A percentile compares a stretch with the other conserved stretches of the same genome.
phyloP scores from a whole-genome alignment of 2,888 invertebrate species.

The Glyphotaelius pellucidus region DNA sequence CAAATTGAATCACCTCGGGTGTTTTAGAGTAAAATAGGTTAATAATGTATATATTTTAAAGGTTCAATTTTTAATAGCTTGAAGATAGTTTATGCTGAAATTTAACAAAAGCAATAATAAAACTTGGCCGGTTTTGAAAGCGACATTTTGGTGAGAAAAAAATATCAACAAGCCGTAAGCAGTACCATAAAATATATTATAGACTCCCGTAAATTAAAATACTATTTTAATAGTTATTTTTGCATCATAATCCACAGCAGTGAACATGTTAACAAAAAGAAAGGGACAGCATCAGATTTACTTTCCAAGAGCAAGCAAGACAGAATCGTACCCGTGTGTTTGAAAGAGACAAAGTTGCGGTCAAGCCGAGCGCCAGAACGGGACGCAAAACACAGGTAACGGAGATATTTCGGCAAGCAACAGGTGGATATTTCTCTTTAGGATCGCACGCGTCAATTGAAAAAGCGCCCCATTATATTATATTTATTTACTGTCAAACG shows the following conservation, averaged over 20 bases:
- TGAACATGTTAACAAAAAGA: conserved; percentile 24
- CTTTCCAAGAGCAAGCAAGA: conserved; percentile 12
- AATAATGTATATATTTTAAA: too few relatives aligned
- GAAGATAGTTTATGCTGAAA: too few relatives aligned
- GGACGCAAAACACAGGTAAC: conserved; percentile 21
- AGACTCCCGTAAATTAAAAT: too few relatives aligned
- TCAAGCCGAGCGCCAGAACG: not conserved
- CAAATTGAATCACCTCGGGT: too few relatives aligned
- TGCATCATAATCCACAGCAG: not conserved
- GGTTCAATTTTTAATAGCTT: too few relatives aligned
- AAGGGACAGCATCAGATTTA: conserved; percentile 14
- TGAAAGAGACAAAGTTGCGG: conserved; percentile 9
- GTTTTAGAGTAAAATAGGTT: too few relatives aligned
- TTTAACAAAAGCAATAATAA: too few relatives aligned
- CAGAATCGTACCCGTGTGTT: not conserved
- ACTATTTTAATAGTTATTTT: not conserved
- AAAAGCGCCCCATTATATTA: not conserved
- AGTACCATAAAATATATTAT: too few relatives aligned
- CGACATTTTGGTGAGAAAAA: too few relatives aligned
- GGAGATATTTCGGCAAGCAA: conserved; percentile 6
- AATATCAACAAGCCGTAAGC: too few relatives aligned
- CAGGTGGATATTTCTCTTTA: conserved; percentile 40
- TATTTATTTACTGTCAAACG: conserved; percentile 33
- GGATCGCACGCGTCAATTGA: conserved; percentile 54
- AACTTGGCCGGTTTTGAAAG: too few relatives aligned